Conservation (phyloP, 2,797 vertebrate genomes). For the Halcyon badia region DNA sequence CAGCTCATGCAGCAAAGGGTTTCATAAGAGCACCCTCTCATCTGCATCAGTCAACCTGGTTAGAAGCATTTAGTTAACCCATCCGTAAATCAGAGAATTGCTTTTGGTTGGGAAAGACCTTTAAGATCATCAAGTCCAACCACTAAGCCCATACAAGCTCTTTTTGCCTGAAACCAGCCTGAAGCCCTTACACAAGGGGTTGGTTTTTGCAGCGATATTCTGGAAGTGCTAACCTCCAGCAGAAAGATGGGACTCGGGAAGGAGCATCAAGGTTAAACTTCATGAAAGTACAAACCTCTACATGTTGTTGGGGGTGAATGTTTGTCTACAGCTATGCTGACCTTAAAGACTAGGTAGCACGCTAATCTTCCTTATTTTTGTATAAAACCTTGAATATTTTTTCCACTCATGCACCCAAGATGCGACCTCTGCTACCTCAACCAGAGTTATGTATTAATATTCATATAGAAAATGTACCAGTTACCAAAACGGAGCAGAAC, state of each 20-base stretch:
- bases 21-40: neutral
- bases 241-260: neutral
- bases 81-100: neutral
- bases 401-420: neutral
- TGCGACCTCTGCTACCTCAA: neutral
- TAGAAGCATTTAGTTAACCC: neutral
- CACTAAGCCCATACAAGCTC: neutral
- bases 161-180: neutral
- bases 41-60: accelerated
- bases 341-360: neutral
- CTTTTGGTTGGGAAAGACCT: too few relatives aligned
- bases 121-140: neutral
- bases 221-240: neutral
- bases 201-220: neutral
- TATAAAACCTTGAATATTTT: neutral
- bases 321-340: accelerated
- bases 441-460: neutral
- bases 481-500: neutral
- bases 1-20: neutral
- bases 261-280: neutral
- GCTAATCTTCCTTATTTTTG: neutral
- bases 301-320: accelerated
- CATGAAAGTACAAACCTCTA: accelerated
- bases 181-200: neutral
- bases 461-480: neutral